Percentiles rank a stretch among this genome's conserved stretches.
Evolutionary conservation across 2,888 invertebrate species (phyloP).

Genomic region (Polydrusus cervinus): DNA sequence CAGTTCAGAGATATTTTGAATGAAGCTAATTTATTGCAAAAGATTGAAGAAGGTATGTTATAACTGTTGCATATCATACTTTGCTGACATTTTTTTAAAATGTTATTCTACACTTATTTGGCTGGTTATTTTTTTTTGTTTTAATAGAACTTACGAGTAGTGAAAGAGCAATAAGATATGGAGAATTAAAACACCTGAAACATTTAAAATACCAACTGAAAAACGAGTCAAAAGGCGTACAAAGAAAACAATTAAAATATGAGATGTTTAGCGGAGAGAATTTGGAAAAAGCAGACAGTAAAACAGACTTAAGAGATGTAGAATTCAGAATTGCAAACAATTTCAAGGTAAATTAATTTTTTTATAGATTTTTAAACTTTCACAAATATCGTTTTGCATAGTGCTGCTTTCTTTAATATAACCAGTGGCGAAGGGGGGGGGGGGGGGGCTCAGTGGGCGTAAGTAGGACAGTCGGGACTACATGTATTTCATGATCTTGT

Average conservation of each 20-base stretch:
- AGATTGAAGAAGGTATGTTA: conserved; percentile 57
- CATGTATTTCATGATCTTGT: too few species aligned
- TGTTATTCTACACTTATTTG: too few species aligned
- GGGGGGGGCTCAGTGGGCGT: too few species aligned
- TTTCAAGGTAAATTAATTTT: conserved; percentile 66
- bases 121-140: not conserved
- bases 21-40: conserved; percentile 70
- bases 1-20: conserved; percentile 90
- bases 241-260: conserved; percentile 82
- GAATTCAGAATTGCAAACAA: conserved; percentile 86
- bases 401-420: too few species aligned
- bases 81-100: too few species aligned
- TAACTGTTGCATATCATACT: too few species aligned
- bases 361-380: not conserved
- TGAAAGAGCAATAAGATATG: conserved; percentile 88
- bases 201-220: conserved; percentile 74
- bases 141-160: conserved; percentile 75
- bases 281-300: conserved; percentile 74
- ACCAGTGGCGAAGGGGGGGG: too few species aligned
- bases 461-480: too few species aligned
- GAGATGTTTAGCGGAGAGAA: conserved; percentile 81
- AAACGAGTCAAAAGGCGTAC: conserved; percentile 78
- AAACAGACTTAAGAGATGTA: conserved; percentile 66
- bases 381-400: too few species aligned
- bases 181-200: conserved; percentile 90